Evolutionary conservation across 2,888 invertebrate species (phyloP), one percentile per base, ranked within the genome.

Genomic region (Zygogramma bicolorata): DNA sequence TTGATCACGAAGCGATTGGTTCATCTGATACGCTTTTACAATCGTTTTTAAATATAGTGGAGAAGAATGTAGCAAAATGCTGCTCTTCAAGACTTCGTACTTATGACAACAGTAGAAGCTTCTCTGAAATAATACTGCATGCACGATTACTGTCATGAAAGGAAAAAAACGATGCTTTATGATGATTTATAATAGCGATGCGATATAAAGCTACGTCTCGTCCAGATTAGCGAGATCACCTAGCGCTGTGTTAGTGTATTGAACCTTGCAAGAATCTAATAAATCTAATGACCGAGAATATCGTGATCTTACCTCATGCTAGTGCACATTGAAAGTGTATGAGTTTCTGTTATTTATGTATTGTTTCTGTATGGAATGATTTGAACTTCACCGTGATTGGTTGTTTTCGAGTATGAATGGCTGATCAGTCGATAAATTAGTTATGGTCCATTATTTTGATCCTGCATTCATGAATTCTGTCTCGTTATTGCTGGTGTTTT

Each of bases 291-390:
- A 59, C 66, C 65, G 70, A 71, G 68, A 68, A 65, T 70, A 62
- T 70, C 70, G 58, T 65, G 74, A 67, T 63, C 62, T 74, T 67
- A 74, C 70, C 68, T 70, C 68, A 70, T 53, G 61, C 63, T 58
- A 40, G 15, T 57, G 65, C 63, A 53, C n/a, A 53, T 53, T n/a
- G 53, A 53, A 53, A 53, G 53, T 53, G 27, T 53, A 53, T 53
- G 53, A 27, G 53, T 53, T 53, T 27, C 4, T 53, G 53, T 25
- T 25, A 53, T 22, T 53, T 27, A 46, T 53, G 13, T 27, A 27
- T 53, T 27, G 53, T 25, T 27, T 53, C 27, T 53, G 27, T 27
- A 25, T 27, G n/a, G 25, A 27, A 27, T 53, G 27, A 53, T 53
- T 53, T 53, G 5, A 53, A 53, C 27, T 25, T 53, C 53, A 6